A percentile compares a stretch with the other conserved stretches of the same genome.
Conservation (phyloP, 2,888 invertebrate genomes). For the Epirrhoe alternata region DNA sequence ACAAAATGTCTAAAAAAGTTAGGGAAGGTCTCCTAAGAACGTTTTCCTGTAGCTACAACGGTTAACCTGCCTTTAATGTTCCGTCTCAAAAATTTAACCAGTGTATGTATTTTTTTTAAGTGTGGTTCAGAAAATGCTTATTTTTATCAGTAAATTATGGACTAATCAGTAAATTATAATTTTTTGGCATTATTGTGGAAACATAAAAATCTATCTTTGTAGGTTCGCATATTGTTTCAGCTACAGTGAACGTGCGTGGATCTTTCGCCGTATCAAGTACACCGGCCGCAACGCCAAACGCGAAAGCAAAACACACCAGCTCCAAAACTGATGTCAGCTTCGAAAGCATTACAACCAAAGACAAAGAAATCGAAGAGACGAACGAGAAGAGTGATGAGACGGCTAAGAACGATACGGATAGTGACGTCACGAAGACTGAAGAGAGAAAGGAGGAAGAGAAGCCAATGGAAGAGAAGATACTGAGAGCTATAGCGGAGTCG, state of each 20-base stretch:
- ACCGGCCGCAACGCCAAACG: constrained; percentile 29
- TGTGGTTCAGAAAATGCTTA: too few relatives aligned
- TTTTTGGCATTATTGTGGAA: not conserved
- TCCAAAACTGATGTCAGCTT: constrained; percentile 38
- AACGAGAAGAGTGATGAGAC: constrained; percentile 39
- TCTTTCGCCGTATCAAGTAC: constrained; percentile 36
- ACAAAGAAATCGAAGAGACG: constrained; percentile 46
- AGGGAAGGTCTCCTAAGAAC: too few relatives aligned
- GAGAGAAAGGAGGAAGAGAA: constrained; percentile 39
- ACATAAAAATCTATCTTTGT: constrained; percentile 6
- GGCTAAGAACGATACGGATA: constrained; percentile 39
- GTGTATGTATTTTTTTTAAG: too few relatives aligned
- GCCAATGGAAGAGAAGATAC: constrained; percentile 33
- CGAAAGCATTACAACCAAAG: constrained; percentile 46
- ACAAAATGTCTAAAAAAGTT: too few relatives aligned
- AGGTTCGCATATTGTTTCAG: constrained; percentile 39
- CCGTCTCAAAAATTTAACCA: too few relatives aligned
- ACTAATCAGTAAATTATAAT: too few relatives aligned
- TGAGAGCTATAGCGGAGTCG: constrained; percentile 30
- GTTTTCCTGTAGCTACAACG: too few relatives aligned
- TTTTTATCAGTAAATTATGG: too few relatives aligned
- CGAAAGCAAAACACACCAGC: constrained; percentile 36
- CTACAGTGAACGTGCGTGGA: constrained; percentile 34
- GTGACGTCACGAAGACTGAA: constrained; percentile 39
- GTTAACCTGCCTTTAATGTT: too few relatives aligned